Evolutionary conservation across 1,140 invertebrate species (phyloP), one percentile per base, ranked within the genome.

Genomic region (Brachionus rubens): DNA sequence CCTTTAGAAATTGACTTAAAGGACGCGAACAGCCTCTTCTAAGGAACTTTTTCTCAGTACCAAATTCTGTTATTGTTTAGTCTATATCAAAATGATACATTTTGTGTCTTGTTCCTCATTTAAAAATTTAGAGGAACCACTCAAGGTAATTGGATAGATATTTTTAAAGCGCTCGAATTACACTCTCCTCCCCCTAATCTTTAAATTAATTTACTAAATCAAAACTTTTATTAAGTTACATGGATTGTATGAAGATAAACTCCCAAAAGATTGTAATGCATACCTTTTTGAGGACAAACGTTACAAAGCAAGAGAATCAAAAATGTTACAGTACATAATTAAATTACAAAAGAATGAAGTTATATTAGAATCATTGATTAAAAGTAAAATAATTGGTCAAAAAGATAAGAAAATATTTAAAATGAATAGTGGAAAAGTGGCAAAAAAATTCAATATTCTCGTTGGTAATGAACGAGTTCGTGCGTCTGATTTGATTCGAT

Each of bases 351-450:
- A 30, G 33, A 19, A 26, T 40, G 68, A 72, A 50, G 14, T 72
- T 3, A 72, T 72, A 19, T 26, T 72, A 16, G 33, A 72, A 30
- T 48, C 68, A 9, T 9, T 72, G 16, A n/a, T 72, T 12, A 72
- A 72, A 41, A 33, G 33, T 12, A 50, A 48, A 50, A 24, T 72
- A 1, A 10, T 50, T 10, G 26, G 41, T 54, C 50, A 48, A 54
- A 16, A 7, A 2, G 46, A 72, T 30, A 48, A 72, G 21, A 72
- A 72, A 72, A n/a, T 72, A 36, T 72, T 72, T 19, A 54, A 50
- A 48, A 50, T 72, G 68, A 54, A 72, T 19, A 40, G 30, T 48
- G 33, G 46, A 7, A 72, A 72, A 50, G 68, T 72, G 46, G 68
- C 68, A 12, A 72, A 54, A 24, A 48, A 72, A 41, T 72, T 72